Evolutionary conservation across 2,113 vertebrate genomes (phyloP).

Genomic region (Catharus minimus): DNA sequence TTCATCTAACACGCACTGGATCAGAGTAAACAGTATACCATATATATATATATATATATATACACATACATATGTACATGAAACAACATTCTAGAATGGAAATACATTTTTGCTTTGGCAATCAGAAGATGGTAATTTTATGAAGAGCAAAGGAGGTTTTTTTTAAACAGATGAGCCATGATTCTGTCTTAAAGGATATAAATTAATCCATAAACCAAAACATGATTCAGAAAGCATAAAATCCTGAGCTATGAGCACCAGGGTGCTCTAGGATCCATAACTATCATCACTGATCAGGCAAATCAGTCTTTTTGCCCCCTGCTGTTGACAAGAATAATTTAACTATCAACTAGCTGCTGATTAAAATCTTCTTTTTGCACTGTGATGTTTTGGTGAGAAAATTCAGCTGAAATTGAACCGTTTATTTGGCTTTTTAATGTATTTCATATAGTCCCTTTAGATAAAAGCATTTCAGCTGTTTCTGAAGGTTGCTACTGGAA

Average conservation of each 20-base stretch:
- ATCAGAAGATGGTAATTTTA: background rate
- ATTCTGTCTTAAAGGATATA: background rate
- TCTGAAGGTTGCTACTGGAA: background rate
- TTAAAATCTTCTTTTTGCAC: background rate
- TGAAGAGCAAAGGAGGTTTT: background rate
- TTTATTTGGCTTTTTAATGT: background rate
- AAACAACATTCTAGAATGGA: background rate
- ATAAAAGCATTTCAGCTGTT: background rate
- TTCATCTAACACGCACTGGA: too few relatives aligned
- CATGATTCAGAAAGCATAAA: background rate
- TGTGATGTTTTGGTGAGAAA: background rate
- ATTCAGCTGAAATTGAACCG: background rate
- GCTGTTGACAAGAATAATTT: background rate
- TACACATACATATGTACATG: background rate
- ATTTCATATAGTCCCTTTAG: background rate
- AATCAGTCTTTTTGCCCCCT: background rate
- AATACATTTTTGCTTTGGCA: background rate
- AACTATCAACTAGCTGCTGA: background rate
- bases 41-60: background rate
- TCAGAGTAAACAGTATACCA: background rate
- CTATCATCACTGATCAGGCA: background rate
- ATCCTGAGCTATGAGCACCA: background rate
- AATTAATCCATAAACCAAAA: background rate
- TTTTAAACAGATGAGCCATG: background rate
- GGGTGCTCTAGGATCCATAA: background rate